Conservation (phyloP, 2,888 invertebrate species). For the Agrilus mali region DNA sequence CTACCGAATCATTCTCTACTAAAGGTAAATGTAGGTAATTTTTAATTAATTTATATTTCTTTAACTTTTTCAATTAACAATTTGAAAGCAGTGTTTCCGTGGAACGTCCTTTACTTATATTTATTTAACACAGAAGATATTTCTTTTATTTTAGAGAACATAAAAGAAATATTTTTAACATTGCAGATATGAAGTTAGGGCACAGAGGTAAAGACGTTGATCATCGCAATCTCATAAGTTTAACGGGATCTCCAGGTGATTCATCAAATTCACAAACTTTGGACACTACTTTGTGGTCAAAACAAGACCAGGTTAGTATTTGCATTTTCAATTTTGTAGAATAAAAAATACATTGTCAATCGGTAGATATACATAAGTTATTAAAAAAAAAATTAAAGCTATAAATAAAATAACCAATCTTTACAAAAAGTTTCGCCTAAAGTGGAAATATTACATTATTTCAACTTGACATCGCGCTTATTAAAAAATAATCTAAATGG, state of each 20-base stretch:
- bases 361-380: no score
- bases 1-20: slow-evolving; percentile 15
- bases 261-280: slow-evolving; percentile 5
- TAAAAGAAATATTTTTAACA: neutral
- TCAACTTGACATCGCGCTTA: no score
- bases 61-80: neutral
- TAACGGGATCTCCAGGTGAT: slow-evolving; percentile 57
- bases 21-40: slow-evolving; percentile 4
- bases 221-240: slow-evolving; percentile 70
- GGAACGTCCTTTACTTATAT: neutral
- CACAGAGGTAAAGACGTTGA: slow-evolving; percentile 52
- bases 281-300: no score
- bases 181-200: slow-evolving; percentile 11
- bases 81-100: slow-evolving; percentile 4
- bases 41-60: neutral
- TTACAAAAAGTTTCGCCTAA: no score
- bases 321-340: no score
- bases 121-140: neutral
- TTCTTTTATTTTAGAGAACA: no score
- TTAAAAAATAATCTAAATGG: no score
- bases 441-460: no score
- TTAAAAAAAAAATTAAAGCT: no score
- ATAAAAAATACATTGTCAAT: no score
- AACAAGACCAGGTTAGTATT: slow-evolving; percentile 30
- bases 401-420: no score